These are phyloP conservation scores for Tetragonisca angustula DNA, from an alignment of 2,888 invertebrate species.

Conservation along the genomic window DNA sequence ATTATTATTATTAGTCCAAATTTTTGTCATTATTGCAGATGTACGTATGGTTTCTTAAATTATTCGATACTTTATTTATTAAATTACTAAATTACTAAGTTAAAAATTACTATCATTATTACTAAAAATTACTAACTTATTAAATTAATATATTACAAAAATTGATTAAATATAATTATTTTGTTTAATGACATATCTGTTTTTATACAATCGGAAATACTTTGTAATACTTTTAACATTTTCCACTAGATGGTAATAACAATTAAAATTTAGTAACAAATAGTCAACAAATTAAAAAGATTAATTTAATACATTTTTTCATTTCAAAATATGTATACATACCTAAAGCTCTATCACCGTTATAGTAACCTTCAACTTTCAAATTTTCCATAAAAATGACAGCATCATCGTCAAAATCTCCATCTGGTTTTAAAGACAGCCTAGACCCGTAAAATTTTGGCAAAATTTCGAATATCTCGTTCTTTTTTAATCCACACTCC, in stretches of 20 bases:
- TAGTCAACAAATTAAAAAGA: not conserved
- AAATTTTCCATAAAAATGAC: constrained; percentile 87
- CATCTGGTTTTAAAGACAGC: constrained; percentile 73
- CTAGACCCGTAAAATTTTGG: constrained; percentile 86
- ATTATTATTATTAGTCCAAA: not conserved
- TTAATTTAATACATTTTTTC: not conserved
- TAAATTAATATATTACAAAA: not conserved
- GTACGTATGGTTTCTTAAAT: not conserved
- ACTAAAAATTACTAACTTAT: no score
- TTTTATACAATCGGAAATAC: no score
- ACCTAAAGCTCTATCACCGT: constrained; percentile 85
- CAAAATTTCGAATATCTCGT: constrained; percentile 84
- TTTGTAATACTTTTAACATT: not conserved
- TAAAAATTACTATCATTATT: no score
- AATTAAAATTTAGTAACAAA: not conserved
- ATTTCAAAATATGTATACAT: not conserved
- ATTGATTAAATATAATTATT: not conserved
- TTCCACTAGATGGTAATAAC: not conserved
- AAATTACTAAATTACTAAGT: not conserved
- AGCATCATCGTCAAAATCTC: constrained; percentile 86
- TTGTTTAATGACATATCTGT: not conserved
- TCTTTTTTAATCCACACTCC: constrained; percentile 83
- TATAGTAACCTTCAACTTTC: constrained; percentile 84
- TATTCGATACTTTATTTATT: not conserved
- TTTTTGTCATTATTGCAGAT: not conserved